Percentiles rank a stretch among this genome's conserved stretches.
Evolutionary conservation across 2,888 invertebrate genomes (phyloP).

Genomic region (Ferdinandea cuprea): DNA sequence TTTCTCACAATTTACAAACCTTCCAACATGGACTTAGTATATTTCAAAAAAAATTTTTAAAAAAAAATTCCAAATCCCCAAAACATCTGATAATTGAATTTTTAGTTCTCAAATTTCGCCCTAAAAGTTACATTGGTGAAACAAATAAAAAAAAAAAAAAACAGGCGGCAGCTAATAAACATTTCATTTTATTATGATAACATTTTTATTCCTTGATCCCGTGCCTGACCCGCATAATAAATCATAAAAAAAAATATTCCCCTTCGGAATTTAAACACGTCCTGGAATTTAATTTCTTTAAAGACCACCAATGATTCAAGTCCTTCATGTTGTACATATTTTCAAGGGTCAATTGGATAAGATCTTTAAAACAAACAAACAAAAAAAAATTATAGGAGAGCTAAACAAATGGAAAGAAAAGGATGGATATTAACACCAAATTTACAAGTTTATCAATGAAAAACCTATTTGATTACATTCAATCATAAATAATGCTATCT

Average conservation of each 20-base stretch:
- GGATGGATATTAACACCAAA: conserved; percentile 62
- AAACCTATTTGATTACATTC: conserved; percentile 30
- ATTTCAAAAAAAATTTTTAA: too few relatives aligned
- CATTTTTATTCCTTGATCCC: conserved; percentile 29
- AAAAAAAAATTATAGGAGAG: neutral
- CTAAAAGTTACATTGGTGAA: too few relatives aligned
- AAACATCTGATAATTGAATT: neutral
- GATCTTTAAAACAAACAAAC: conserved; percentile 7
- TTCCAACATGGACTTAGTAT: too few relatives aligned
- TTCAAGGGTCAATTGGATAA: conserved; percentile 52
- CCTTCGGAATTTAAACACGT: conserved; percentile 6
- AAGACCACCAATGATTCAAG: conserved; percentile 42
- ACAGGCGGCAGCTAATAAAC: conserved; percentile 44
- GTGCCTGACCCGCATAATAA: conserved; percentile 46
- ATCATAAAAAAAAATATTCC: conserved; percentile 21
- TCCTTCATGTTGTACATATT: conserved; percentile 20
- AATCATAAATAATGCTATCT: conserved; percentile 40
- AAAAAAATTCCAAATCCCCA: neutral
- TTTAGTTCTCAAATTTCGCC: neutral
- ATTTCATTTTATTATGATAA: conserved; percentile 54
- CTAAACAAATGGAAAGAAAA: neutral
- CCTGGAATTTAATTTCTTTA: conserved; percentile 6
- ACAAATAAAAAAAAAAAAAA: conserved; percentile 1
- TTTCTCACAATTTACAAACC: too few relatives aligned
- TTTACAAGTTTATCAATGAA: conserved; percentile 64